Evolutionary conservation across 1,140 invertebrate species (phyloP), one percentile per base, ranked within the genome.

Genomic region (Eueides isabella): DNA sequence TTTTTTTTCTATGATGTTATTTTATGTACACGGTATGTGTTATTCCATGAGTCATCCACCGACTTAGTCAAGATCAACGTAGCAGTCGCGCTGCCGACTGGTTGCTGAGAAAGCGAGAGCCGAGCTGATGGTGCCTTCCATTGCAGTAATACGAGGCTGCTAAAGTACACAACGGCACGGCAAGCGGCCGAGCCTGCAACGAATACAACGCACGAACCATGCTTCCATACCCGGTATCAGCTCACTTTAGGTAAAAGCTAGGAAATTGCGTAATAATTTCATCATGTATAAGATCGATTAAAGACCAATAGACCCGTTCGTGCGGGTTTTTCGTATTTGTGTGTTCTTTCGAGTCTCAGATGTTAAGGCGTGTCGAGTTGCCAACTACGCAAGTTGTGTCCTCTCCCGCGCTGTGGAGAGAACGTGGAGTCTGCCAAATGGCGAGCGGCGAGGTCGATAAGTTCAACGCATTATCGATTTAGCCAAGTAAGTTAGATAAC

Each of bases 21-120:
- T 92, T 90, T 84, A 26, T 12, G n/a, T 23, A 92, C 88, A 86
- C 85, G 80, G 82, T 82, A 87, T 92, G 89, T 92, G 89, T 89
- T 92, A 90, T 92, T 92, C 87, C 91, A 92, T 92, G 91, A 92
- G 89, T 87, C 91, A 90, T 82, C 91, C 91, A 80, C 77, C 87
- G 81, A 79, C 86, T 85, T 78, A 86, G 80, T 74, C 83, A 83
- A 85, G 86, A 85, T 31, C 70, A n/a, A 81, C 78, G 75, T 83
- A 80, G 83, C 78, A 75, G 83, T 85, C 82, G 80, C 75, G 79
- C 72, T 78, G 83, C 76, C 61, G 82, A 77, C 66, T 75, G 75
- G 67, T 74, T 67, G 74, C 28, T 31, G 64, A 69, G 78, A 77
- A 76, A 72, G 66, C 72, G 63, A 38, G 35, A 38, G 35, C 35